Evolutionary conservation across 2,888 invertebrate species (phyloP), one percentile per base, ranked within the genome.

Genomic region (Tinea pellionella): DNA sequence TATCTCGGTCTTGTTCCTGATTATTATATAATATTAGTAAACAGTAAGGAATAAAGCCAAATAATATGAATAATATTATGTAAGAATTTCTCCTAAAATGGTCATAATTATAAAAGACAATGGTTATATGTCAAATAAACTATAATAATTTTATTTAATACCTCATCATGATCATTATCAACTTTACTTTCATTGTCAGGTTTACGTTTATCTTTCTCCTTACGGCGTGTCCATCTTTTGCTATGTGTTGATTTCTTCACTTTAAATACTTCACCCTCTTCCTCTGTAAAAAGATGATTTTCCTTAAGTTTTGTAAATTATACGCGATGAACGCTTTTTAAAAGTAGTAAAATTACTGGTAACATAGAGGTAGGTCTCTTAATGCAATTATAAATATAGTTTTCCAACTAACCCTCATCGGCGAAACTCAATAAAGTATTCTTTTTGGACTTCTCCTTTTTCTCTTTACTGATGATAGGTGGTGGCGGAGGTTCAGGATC

Each of bases 241-340:
- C 97, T 97, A 72, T 97, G 95, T 8, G 95, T 96, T 8, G 98
- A 97, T 80, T 98, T 98, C 78, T 96, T 97, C 59, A 98, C 95
- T 90, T 97, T 94, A 80, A 98, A 98, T 59, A 95, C 93, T 84
- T 97, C 97, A 24, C 92, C 94, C 67, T 74, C 74, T 74, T 94
- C 94, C 70, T 94, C 94, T 84, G 88, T 78, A 88, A 74, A 30
- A 69, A 71, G 7, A 51, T 51, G 8, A 7, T 16, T n/a, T n/a
- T n/a, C n/a, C n/a, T n/a, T n/a, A n/a, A n/a, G n/a, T n/a, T 7
- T 11, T 16, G 3, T n/a, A 51, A 51, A 51, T 16, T 58, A 1
- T 13, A 2, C 8, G 2, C 24, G 3, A 24, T 24, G 24, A 24
- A 24, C 2, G 24, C 6, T 24, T 24, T 3, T 24, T 24, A 24